phyloP scores from a whole-genome alignment of 64 coral and sea anemone genomes.

The Montipora foliosa region DNA sequence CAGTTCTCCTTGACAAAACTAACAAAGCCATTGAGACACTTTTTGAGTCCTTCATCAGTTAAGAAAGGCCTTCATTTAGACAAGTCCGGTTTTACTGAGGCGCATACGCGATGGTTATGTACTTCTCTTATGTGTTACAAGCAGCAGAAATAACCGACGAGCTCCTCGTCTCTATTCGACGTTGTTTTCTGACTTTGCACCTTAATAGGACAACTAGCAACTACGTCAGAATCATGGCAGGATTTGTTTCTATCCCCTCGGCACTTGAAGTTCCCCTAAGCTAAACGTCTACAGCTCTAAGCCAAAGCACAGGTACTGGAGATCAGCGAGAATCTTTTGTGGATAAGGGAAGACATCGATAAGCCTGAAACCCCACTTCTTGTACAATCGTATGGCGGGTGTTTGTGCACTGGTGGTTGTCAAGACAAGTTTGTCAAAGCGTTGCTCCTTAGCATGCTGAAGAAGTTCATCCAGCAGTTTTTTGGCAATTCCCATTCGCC shows the following conservation, averaged over 20 bases:
- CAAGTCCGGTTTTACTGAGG: not conserved
- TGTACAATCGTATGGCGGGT: constrained; percentile 73
- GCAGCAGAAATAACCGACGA: not conserved
- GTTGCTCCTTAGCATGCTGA: constrained; percentile 52
- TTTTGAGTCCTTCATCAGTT: not conserved
- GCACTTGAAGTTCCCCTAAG: not conserved
- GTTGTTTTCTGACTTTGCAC: not conserved
- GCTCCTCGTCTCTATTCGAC: not conserved
- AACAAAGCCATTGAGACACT: no score
- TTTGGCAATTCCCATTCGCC: constrained; percentile 78
- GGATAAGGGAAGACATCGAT: constrained; percentile 56
- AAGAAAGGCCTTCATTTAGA: not conserved
- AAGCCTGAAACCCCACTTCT: constrained; percentile 58
- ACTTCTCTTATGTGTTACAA: not conserved
- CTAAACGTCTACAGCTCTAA: not conserved
- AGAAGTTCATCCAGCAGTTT: constrained; percentile 56
- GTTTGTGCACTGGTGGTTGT: constrained; percentile 66
- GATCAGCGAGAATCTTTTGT: constrained; percentile 65
- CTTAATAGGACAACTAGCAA: not conserved
- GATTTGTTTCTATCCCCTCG: not conserved
- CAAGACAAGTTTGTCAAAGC: constrained; percentile 70
- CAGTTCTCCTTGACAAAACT: no score
- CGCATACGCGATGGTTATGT: not conserved
- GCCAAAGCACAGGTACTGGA: constrained; percentile 50
- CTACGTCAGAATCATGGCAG: not conserved